Conservation (phyloP, 2,888 invertebrate genomes). For the Mythimna ferrago region DNA sequence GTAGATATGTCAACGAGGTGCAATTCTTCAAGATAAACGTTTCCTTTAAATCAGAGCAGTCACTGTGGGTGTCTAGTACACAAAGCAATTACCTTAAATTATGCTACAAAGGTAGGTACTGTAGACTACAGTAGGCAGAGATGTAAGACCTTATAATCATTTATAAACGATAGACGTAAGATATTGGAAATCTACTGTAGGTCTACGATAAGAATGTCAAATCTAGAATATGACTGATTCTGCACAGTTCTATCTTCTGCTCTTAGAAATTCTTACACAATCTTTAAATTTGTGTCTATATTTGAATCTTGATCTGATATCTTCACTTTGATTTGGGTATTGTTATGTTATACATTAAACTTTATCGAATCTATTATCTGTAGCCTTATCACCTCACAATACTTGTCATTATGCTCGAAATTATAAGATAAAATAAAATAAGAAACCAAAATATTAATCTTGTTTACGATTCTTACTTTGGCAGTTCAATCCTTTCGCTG, state of each 20-base stretch:
- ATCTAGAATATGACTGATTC: too few species aligned
- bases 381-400: too few species aligned
- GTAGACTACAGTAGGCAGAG: neutral
- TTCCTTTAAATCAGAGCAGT: conserved; percentile 42
- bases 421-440: neutral
- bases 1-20: conserved; percentile 35
- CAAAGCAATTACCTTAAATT: conserved; percentile 25
- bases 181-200: too few species aligned
- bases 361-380: too few species aligned
- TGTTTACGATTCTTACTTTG: conserved; percentile 88
- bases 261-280: too few species aligned
- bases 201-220: too few species aligned
- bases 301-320: neutral
- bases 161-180: neutral
- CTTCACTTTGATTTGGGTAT: neutral
- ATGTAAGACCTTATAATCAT: neutral
- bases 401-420: too few species aligned
- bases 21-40: conserved; percentile 49
- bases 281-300: neutral
- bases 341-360: neutral
- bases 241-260: too few species aligned
- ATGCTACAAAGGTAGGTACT: neutral
- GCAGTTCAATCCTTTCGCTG: conserved; percentile 93
- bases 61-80: conserved; percentile 32
- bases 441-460: neutral